These are phyloP conservation scores for Dromiciops gliroides DNA, from an alignment of 2,113 vertebrate genomes.

Conservation along the genomic window DNA sequence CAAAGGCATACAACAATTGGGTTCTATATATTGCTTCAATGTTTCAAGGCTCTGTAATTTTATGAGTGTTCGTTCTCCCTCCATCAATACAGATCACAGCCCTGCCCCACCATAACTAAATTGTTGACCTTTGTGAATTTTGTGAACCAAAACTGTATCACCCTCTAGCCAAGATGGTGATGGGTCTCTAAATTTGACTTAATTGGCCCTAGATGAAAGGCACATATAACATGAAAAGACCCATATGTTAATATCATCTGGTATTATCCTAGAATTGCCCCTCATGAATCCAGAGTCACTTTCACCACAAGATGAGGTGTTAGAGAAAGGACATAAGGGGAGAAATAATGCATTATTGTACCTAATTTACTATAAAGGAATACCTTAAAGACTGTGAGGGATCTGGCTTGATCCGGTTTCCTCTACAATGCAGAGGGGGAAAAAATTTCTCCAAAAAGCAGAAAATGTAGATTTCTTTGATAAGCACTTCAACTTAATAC, in stretches of 20 bases:
- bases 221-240: background rate
- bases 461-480: slow-evolving; percentile 20
- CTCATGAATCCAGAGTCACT: background rate
- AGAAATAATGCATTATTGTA: background rate
- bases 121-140: too few species aligned
- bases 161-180: too few species aligned
- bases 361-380: slow-evolving; percentile 32
- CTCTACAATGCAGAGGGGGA: background rate
- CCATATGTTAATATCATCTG: background rate
- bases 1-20: too few species aligned
- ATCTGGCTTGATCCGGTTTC: background rate
- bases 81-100: too few species aligned
- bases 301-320: background rate
- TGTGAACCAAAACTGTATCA: too few species aligned
- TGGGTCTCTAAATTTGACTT: too few species aligned
- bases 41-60: too few species aligned
- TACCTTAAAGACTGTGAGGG: background rate
- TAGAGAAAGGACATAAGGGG: background rate
- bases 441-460: background rate
- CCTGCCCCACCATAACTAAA: too few species aligned
- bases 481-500: slow-evolving; percentile 13
- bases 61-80: too few species aligned
- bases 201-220: background rate
- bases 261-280: background rate
- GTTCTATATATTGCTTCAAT: too few species aligned